phyloP scores from a whole-genome alignment of 2,797 vertebrate species.

The Rallus crepitans region DNA sequence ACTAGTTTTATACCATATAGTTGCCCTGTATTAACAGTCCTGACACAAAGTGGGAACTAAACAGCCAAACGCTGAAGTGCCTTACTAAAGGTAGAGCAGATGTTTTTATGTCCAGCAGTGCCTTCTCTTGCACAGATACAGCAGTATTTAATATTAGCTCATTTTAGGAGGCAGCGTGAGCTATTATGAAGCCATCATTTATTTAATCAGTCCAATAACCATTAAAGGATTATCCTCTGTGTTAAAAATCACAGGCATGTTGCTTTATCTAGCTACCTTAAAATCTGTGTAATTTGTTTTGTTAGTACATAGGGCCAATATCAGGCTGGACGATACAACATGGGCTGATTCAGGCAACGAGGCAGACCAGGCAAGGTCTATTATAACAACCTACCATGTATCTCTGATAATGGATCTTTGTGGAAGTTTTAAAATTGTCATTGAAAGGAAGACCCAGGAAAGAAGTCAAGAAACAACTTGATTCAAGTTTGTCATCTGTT shows the following conservation, averaged over 20 bases:
- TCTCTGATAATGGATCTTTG: background rate
- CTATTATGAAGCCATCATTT: background rate
- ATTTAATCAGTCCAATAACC: background rate
- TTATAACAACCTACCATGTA: background rate
- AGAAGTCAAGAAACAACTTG: background rate
- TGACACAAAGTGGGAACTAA: too few relatives aligned
- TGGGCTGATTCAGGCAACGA: background rate
- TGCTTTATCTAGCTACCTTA: background rate
- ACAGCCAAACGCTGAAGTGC: too few relatives aligned
- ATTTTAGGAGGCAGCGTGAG: background rate
- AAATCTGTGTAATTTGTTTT: background rate
- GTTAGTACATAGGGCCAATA: background rate
- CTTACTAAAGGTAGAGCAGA: too few relatives aligned
- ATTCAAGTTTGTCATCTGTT: background rate
- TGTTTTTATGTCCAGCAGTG: too few relatives aligned
- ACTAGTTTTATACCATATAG: too few relatives aligned
- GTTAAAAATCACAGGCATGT: fast-evolving
- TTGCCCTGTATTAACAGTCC: too few relatives aligned
- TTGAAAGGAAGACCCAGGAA: background rate
- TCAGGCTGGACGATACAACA: background rate
- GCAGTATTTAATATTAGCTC: too few relatives aligned
- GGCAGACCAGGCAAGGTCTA: background rate
- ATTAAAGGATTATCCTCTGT: background rate
- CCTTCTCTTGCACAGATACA: too few relatives aligned
- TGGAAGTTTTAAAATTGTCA: background rate